A percentile compares a stretch with the other conserved stretches of the same genome.
These are phyloP conservation scores for Drosophila bifasciata DNA, from an alignment of 1,140 invertebrate species.

Conservation along the genomic window DNA sequence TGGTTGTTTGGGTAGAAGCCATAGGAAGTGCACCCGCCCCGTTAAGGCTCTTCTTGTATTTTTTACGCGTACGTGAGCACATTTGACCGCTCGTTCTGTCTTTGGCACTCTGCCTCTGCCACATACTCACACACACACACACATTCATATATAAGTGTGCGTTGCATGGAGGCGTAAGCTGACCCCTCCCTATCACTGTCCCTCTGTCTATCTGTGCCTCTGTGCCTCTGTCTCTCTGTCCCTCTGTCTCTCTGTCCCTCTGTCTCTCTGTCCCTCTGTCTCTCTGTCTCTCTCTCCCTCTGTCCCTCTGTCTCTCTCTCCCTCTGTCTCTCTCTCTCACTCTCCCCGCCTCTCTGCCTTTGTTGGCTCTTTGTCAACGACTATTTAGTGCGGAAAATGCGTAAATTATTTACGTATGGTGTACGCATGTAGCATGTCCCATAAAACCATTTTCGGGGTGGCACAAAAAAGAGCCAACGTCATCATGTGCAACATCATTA, in stretches of 20 bases:
- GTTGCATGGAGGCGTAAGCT: conserved; percentile 3
- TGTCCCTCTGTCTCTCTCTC: conserved; percentile 12
- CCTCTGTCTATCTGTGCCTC: too few species aligned
- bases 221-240: conserved; percentile 2
- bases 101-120: neutral
- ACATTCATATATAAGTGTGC: neutral
- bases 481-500: conserved; percentile 23
- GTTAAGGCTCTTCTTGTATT: conserved; percentile 43
- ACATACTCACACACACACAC: neutral
- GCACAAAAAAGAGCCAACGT: conserved; percentile 22
- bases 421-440: conserved; percentile 7
- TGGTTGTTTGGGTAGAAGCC: conserved; percentile 52
- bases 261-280: conserved; percentile 13
- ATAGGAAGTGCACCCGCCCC: conserved; percentile 43
- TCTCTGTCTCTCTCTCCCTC: conserved; percentile 7
- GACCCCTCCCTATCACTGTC: conserved; percentile 8
- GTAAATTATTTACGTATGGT: conserved; percentile 67
- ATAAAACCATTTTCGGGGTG: conserved; percentile 51
- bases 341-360: conserved; percentile 19
- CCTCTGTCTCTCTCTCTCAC: conserved; percentile 11
- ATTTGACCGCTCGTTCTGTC: conserved; percentile 48
- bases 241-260: conserved; percentile 22
- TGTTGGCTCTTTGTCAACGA: conserved; percentile 58
- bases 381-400: conserved; percentile 77
- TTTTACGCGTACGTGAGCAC: conserved; percentile 68